These are phyloP conservation scores for Pitta sordida DNA, from an alignment of 2,113 vertebrate genomes.

Conservation along the genomic window DNA sequence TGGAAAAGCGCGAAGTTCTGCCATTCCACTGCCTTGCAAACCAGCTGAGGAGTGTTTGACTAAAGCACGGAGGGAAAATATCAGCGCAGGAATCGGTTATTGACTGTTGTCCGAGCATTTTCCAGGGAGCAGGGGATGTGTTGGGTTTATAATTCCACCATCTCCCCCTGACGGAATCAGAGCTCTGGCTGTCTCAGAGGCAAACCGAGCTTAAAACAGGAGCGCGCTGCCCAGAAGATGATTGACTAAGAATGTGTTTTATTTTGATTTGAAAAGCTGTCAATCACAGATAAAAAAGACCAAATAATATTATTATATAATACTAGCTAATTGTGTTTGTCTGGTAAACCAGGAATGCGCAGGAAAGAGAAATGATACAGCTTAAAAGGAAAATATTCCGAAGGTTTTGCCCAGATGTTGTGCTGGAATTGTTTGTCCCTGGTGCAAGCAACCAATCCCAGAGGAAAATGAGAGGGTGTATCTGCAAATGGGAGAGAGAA, in stretches of 20 bases:
- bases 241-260: conserved; percentile 51
- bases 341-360: conserved; percentile 35
- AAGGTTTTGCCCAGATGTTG: conserved; percentile 39
- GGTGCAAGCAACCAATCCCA: background rate
- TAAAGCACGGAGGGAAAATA: background rate
- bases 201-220: conserved; percentile 20
- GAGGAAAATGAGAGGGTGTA: background rate
- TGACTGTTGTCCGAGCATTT: background rate
- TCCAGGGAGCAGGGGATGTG: background rate
- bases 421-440: background rate
- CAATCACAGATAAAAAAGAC: conserved; percentile 49
- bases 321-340: conserved; percentile 43
- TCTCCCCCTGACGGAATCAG: background rate
- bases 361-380: background rate
- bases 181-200: conserved; percentile 20
- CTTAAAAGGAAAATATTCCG: background rate
- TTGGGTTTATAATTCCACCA: background rate
- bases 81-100: background rate
- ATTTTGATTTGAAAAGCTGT: conserved; percentile 59
- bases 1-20: conserved; percentile 18
- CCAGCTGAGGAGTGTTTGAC: background rate
- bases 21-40: background rate
- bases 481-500: background rate
- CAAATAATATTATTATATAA: conserved; percentile 19
- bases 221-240: conserved; percentile 23